Conservation (phyloP, 2,888 invertebrate species). For the Ornithoptera alexandrae region DNA sequence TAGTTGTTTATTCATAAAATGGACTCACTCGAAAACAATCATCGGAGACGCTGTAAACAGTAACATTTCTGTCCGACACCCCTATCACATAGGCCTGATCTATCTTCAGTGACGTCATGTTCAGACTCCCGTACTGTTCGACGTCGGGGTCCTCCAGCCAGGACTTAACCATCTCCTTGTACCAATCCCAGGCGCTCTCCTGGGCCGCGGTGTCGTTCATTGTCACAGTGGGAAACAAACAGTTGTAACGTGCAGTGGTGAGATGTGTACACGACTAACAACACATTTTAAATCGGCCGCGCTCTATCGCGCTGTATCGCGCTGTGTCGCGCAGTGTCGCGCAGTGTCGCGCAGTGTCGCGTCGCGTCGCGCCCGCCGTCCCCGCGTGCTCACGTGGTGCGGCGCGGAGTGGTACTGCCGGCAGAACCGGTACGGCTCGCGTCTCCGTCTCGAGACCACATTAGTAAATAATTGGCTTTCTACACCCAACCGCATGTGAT, state of each 20-base stretch:
- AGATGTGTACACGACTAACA: conserved; percentile 9
- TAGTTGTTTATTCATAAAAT: background rate
- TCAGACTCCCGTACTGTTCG: conserved; percentile 72
- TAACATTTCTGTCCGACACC: conserved; percentile 58
- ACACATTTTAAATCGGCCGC: conserved; percentile 24
- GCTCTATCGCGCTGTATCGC: background rate
- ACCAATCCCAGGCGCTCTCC: conserved; percentile 67
- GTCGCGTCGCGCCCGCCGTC: conserved; percentile 10
- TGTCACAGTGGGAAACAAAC: conserved; percentile 30
- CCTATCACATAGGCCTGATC: conserved; percentile 84
- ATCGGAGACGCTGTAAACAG: conserved; percentile 83
- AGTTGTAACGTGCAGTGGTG: background rate
- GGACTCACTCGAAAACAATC: conserved; percentile 85
- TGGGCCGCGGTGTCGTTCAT: conserved; percentile 58
- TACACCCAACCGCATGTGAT: conserved; percentile 48
- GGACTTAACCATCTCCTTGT: conserved; percentile 66
- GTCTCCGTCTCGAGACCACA: conserved; percentile 35
- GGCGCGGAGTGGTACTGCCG: conserved; percentile 38
- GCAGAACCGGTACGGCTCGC: conserved; percentile 44
- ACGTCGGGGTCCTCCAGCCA: conserved; percentile 81
- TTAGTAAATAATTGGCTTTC: conserved; percentile 59
- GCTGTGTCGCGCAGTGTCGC: no score
- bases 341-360: background rate
- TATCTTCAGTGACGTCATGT: conserved; percentile 79
- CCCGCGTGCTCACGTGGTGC: conserved; percentile 34